Percentiles rank a stretch among this genome's conserved stretches.
Conservation (phyloP, 2,797 vertebrate species). For the Dallia pectoralis region DNA sequence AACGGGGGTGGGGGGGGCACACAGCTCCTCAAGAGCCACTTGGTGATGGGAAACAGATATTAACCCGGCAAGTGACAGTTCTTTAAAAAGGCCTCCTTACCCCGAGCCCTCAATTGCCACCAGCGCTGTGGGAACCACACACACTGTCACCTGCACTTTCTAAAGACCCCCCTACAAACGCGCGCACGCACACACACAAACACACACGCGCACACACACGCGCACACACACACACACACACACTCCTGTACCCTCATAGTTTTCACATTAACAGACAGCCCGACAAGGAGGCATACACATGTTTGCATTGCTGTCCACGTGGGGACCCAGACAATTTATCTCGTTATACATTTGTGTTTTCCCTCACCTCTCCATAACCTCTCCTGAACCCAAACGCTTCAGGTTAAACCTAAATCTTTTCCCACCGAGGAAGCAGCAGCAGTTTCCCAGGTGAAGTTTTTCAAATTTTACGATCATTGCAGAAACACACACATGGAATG, state of each 20-base stretch:
- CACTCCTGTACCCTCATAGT: not conserved
- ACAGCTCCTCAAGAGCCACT: conserved; percentile 73
- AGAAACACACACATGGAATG: not conserved
- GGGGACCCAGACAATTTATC: no score
- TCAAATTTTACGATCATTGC: no score
- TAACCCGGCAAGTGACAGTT: conserved; percentile 70
- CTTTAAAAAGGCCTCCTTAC: conserved; percentile 68
- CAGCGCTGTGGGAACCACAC: conserved; percentile 49
- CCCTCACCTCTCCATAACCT: no score
- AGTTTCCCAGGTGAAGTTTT: no score
- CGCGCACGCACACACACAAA: conserved; percentile 7
- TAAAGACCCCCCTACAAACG: conserved; percentile 26
- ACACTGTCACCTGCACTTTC: conserved; percentile 62
- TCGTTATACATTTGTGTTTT: no score
- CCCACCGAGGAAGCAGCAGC: no score
- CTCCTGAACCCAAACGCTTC: no score
- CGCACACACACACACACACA: conserved; percentile 56
- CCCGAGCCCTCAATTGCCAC: conserved; percentile 40
- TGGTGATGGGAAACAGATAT: conserved; percentile 82
- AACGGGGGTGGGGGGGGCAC: conserved; percentile 57
- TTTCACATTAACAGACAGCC: conserved; percentile 49
- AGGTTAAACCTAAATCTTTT: no score
- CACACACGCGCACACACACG: not conserved
- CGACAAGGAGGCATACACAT: conserved; percentile 21
- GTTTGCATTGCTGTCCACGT: no score